Percentiles rank a stretch among this genome's conserved stretches.
Conservation (phyloP, 1,140 invertebrate genomes). For the Bombus cullumanus region DNA sequence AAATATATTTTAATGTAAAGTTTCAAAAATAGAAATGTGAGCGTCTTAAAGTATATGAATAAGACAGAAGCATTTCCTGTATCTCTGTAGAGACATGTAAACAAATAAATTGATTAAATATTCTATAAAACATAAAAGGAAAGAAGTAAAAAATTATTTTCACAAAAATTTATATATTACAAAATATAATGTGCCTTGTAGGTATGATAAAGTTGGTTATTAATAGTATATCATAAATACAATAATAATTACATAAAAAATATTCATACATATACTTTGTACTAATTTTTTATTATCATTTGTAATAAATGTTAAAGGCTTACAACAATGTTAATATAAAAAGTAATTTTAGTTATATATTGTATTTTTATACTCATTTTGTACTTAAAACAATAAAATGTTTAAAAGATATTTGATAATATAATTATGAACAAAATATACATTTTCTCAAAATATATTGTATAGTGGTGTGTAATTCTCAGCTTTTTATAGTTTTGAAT, state of each 20-base stretch:
- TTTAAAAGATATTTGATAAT: slow-evolving; percentile 48
- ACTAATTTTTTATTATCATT: slow-evolving; percentile 39
- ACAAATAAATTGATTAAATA: slow-evolving; percentile 27
- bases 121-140: not conserved
- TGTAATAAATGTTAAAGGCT: slow-evolving; percentile 39
- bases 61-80: not conserved
- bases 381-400: slow-evolving; percentile 78
- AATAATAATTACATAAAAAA: slow-evolving; percentile 33
- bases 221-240: slow-evolving; percentile 38
- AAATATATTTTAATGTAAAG: not conserved
- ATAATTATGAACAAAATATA: slow-evolving; percentile 14
- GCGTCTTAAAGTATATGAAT: not conserved
- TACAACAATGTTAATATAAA: slow-evolving; percentile 41
- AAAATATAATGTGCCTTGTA: slow-evolving; percentile 54
- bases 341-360: slow-evolving; percentile 59
- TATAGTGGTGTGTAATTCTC: slow-evolving; percentile 40
- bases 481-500: slow-evolving; percentile 69
- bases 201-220: slow-evolving; percentile 23
- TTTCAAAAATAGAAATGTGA: not conserved
- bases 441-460: slow-evolving; percentile 3
- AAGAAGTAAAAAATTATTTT: slow-evolving; percentile 43
- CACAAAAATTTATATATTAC: slow-evolving; percentile 34
- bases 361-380: slow-evolving; percentile 82
- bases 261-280: slow-evolving; percentile 51
- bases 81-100: not conserved